Evolutionary conservation across 1,140 invertebrate genomes (phyloP).

Genomic region (Phymastichus coffea): DNA sequence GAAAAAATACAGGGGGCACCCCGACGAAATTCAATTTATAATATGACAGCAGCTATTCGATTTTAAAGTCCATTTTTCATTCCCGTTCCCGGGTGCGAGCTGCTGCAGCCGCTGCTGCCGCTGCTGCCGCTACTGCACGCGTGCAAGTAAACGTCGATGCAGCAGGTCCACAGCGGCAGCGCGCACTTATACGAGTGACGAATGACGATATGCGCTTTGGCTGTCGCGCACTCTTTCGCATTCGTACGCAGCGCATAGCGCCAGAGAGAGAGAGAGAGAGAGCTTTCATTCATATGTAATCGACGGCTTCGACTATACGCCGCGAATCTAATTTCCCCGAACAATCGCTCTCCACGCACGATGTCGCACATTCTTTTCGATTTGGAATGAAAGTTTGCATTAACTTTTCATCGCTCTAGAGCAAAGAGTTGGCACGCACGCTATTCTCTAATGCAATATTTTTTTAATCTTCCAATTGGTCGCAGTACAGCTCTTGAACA

Average conservation of each 20-base stretch:
- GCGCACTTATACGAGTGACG: conserved; percentile 28
- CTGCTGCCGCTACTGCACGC: conserved; percentile 32
- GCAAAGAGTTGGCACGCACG: too few relatives aligned
- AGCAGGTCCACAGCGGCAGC: conserved; percentile 8
- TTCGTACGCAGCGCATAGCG: background rate
- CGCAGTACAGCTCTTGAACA: too few relatives aligned
- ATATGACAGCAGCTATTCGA: conserved; percentile 51
- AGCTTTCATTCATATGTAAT: conserved; percentile 16
- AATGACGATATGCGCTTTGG: conserved; percentile 25
- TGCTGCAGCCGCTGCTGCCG: too few relatives aligned
- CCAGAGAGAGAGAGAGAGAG: background rate
- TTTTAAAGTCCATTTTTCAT: conserved; percentile 53
- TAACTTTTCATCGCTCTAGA: conserved; percentile 1
- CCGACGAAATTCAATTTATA: conserved; percentile 51
- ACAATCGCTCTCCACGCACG: conserved; percentile 16
- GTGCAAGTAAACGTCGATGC: conserved; percentile 26
- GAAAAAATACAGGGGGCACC: conserved; percentile 38
- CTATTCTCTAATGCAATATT: conserved; percentile 12
- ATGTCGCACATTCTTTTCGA: conserved; percentile 7
- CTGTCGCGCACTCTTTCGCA: background rate
- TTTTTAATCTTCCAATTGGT: conserved; percentile 20
- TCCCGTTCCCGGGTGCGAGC: conserved; percentile 28
- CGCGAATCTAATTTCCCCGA: conserved; percentile 18
- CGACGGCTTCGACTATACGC: background rate
- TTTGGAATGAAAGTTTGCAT: conserved; percentile 13